Evolutionary conservation across 53 echinoderm and acorn worm species (phyloP), one percentile per base, ranked within the genome.

Genomic region (Antedon mediterranea): DNA sequence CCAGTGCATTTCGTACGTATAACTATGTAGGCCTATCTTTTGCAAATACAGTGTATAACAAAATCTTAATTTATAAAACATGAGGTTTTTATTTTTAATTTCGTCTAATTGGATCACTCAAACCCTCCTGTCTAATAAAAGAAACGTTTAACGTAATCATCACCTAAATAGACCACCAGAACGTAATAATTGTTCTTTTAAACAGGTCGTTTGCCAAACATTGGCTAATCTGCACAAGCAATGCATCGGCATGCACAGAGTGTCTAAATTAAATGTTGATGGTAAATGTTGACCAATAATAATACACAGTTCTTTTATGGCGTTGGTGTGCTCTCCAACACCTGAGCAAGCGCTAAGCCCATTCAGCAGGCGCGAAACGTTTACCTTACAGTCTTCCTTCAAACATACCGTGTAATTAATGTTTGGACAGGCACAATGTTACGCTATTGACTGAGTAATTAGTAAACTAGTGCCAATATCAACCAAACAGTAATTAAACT

Each of bases 351-450:
- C 23, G 23, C 4, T 37, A 6, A 4, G 37, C 20, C 57, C 23
- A 15, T 57, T 57, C 15, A 57, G 23, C 11, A 23, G 20, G 57
- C 23, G 57, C 57, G 57, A 57, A 57, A 13, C 11, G 57, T 26
- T 23, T 57, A 23, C 11, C 23, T 23, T 18, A 57, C 57, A 57
- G 9, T 15, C 9, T 57, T 11, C 57, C 2, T 15, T 18, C 57
- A 57, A 57, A 57, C 57, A 18, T 57, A 26, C 57, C 23, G 23
- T 57, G 80, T 80, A 80, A 80, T 80, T 80, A 80, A 80, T 80
- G 72, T 80, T 80, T 80, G 80, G 32, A 14, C 32, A 80, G 72
- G 32, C 34, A 33, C 30, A 80, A 34, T 80, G 32, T 80, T 80
- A 20, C 32, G 13, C 34, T 80, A 37, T 80, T 80, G 72, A 73